Evolutionary conservation across 2,113 vertebrate genomes (phyloP).

Genomic region (Isurus oxyrinchus): DNA sequence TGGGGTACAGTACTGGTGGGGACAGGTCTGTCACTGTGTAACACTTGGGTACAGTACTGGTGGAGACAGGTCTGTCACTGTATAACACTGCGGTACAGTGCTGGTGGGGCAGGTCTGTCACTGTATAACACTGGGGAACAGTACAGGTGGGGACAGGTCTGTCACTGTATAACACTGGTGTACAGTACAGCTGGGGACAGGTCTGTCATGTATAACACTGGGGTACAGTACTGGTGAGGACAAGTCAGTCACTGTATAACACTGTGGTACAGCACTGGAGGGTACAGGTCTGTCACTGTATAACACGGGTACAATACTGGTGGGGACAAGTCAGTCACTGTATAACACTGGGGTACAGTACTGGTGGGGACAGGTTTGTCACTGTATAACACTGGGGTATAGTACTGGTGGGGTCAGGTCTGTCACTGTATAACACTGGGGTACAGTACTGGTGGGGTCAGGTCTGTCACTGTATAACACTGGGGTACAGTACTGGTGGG

Average conservation of each 20-base stretch:
- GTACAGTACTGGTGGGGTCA: not conserved
- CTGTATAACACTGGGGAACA: too few species aligned
- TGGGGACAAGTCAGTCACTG: not conserved
- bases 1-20: not conserved
- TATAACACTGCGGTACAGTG: too few species aligned
- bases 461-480: not conserved
- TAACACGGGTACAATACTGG: not conserved
- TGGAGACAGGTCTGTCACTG: not conserved
- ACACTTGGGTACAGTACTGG: not conserved
- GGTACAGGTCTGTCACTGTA: too few species aligned
- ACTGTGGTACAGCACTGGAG: not conserved
- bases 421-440: not conserved
- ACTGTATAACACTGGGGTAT: not conserved
- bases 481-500: not conserved
- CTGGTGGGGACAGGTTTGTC: not conserved
- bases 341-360: not conserved
- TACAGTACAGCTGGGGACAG: too few species aligned
- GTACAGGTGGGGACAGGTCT: too few species aligned
- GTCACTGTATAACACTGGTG: too few species aligned
- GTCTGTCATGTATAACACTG: too few species aligned
- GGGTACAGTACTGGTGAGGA: too few species aligned
- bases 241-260: too few species aligned
- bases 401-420: not conserved
- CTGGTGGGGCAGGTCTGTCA: too few species aligned
- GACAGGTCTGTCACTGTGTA: not conserved